Evolutionary conservation across 1,140 invertebrate species (phyloP).

Genomic region (Aphidius gifuensis): DNA sequence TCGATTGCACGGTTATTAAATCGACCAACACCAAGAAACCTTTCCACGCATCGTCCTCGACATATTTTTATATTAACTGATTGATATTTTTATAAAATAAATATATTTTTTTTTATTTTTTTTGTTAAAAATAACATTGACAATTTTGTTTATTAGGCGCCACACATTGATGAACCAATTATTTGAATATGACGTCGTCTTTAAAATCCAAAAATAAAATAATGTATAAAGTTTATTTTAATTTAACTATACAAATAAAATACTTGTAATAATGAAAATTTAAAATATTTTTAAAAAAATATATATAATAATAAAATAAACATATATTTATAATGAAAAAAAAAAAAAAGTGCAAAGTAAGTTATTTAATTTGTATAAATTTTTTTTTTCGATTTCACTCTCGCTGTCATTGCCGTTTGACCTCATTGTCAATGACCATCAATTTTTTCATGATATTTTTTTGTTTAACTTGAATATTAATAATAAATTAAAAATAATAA

Average conservation of each 20-base stretch:
- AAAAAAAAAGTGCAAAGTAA: too few species aligned
- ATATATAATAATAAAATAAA: too few species aligned
- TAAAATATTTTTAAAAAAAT: too few species aligned
- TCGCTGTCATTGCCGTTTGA: conserved; percentile 22
- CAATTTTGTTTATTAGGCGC: conserved; percentile 4
- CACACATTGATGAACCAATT: conserved; percentile 29
- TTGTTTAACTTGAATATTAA: neutral
- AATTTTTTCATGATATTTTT: neutral
- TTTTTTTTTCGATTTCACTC: conserved; percentile 22
- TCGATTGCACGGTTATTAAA: conserved; percentile 12
- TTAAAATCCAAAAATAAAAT: too few species aligned
- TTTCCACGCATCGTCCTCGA: conserved; percentile 13
- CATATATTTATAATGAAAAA: too few species aligned
- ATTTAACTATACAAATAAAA: too few species aligned
- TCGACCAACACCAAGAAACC: neutral
- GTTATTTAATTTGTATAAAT: too few species aligned
- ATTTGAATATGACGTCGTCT: conserved; percentile 30
- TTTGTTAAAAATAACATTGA: neutral
- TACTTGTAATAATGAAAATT: too few species aligned
- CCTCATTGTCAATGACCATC: conserved; percentile 16
- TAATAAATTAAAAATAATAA: neutral
- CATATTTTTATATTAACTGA: conserved; percentile 4
- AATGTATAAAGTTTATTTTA: too few species aligned
- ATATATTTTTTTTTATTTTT: neutral
- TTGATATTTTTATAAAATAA: too few species aligned